Conservation (phyloP, 2,113 vertebrate species). For the Corythornis cristatus region DNA sequence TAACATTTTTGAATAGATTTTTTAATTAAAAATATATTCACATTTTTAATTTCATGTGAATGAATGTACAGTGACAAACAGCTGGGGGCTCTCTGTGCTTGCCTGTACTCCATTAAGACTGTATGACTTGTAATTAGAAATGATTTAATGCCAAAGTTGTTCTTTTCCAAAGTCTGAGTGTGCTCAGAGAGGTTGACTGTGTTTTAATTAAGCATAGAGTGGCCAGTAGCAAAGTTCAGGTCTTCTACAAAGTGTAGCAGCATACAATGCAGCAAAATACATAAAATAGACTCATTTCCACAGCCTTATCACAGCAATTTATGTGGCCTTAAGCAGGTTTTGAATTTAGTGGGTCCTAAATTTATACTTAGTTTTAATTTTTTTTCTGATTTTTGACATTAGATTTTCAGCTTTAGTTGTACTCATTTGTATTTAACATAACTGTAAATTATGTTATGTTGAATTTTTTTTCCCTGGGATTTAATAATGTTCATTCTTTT, state of each 20-base stretch:
- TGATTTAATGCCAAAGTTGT: not conserved
- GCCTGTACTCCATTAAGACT: not conserved
- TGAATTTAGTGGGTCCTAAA: not conserved
- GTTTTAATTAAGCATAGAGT: not conserved
- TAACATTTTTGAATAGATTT: not conserved
- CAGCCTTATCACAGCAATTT: not conserved
- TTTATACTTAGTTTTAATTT: not conserved
- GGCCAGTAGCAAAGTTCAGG: not conserved
- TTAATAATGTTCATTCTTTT: not conserved
- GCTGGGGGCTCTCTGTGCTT: not conserved
- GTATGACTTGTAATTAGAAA: not conserved
- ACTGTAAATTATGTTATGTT: not conserved
- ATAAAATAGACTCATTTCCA: not conserved
- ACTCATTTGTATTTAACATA: not conserved
- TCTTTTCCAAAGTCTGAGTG: not conserved
- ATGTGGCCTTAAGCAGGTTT: not conserved
- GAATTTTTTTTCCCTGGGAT: not conserved
- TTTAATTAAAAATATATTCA: slow-evolving; percentile 29
- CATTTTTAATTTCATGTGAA: not conserved
- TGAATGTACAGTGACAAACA: not conserved
- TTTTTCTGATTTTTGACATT: not conserved
- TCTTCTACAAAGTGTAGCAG: not conserved
- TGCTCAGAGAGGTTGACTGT: not conserved
- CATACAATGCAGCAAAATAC: not conserved
- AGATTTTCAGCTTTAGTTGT: not conserved